Base-by-base conservation (phyloP, 2,113 vertebrate genomes). In the Indicator indicator region DNA sequence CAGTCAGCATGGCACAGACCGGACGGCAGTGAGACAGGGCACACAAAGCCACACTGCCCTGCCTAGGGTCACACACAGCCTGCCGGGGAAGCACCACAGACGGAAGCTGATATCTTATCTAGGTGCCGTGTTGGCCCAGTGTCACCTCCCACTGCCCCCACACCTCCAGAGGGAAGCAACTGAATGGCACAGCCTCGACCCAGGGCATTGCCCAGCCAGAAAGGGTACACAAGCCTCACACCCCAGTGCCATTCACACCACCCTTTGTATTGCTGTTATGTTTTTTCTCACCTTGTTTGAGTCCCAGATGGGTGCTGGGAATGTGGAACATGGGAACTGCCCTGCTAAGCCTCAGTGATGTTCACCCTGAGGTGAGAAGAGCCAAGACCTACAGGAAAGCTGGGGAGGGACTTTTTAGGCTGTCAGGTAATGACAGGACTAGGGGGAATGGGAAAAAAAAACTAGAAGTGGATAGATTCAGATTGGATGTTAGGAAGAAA, bases 81-180 rank as follows among this genome's bases (percentile, higher is more conserved):
- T 86, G 81, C 4, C 1, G 2, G 69, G 50, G 30, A n/a, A 81
- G 50, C 40, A 16, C 12, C 8, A 5, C 5, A 2, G 30, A 44
- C 0, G 33, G 70, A 70, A 58, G 27, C 20, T 7, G 7, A 23
- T 33, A 75, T 16, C 84, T 80, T 67, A 40, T 24, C 76, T 36
- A 74, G 52, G 17, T 19, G 71, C 63, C 12, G 16, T 12, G 19
- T 40, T 54, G n/a, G 64, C 10, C 56, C 14, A 2, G 30, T 3
- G 16, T 9, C 12, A 9, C 71, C 74, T 71, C 1, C 5, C 0
- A 0, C 40, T 69, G 64, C 19, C 52, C n/a, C 0, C 0, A 18
- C 54, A 42, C 30, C 32, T 13, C 7, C 0, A 0, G 55, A n/a
- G 16, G 23, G 30, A 81, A 56, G 63, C 2, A 2, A 20, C 14